A percentile compares a stretch with the other conserved stretches of the same genome.
These are phyloP conservation scores for Urophycis tenuis DNA, from an alignment of 2,797 vertebrate genomes.

Conservation along the genomic window DNA sequence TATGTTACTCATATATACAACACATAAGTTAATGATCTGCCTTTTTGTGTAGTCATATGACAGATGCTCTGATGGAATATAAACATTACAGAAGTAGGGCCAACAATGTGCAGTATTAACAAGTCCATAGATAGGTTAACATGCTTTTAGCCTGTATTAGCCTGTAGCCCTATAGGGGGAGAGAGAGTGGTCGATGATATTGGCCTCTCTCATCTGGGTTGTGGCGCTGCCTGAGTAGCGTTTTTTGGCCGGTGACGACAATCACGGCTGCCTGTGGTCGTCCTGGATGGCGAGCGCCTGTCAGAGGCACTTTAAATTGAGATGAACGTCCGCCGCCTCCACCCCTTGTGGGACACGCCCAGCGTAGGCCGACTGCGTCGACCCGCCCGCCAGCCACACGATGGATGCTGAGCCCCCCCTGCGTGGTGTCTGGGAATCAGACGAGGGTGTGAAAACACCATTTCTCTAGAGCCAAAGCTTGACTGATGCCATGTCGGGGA, in stretches of 20 bases:
- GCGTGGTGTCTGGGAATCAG: constrained; percentile 18
- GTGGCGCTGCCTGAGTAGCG: background rate
- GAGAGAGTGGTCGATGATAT: background rate
- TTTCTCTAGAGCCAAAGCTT: constrained; percentile 23
- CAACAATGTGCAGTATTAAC: background rate
- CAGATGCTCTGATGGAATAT: background rate
- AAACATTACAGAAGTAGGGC: background rate
- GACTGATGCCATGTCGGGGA: constrained; percentile 30
- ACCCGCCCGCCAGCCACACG: constrained; percentile 29
- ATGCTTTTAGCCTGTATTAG: background rate
- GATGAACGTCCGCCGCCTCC: constrained; percentile 35
- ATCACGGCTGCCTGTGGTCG: constrained; percentile 2
- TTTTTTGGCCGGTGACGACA: background rate
- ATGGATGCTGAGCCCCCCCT: constrained; percentile 48
- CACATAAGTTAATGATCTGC: constrained; percentile 14
- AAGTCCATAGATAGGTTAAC: background rate
- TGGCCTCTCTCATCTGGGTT: background rate
- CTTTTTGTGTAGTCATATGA: constrained; percentile 5
- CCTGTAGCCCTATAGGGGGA: background rate
- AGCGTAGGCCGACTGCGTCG: background rate
- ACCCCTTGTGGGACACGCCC: constrained; percentile 10
- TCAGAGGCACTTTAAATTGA: constrained; percentile 37
- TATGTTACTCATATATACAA: constrained; percentile 3
- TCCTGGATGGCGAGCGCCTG: constrained; percentile 25
- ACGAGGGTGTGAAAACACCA: constrained; percentile 18